Conservation (phyloP, 2,888 invertebrate species). For the Gryllus longicercus region DNA sequence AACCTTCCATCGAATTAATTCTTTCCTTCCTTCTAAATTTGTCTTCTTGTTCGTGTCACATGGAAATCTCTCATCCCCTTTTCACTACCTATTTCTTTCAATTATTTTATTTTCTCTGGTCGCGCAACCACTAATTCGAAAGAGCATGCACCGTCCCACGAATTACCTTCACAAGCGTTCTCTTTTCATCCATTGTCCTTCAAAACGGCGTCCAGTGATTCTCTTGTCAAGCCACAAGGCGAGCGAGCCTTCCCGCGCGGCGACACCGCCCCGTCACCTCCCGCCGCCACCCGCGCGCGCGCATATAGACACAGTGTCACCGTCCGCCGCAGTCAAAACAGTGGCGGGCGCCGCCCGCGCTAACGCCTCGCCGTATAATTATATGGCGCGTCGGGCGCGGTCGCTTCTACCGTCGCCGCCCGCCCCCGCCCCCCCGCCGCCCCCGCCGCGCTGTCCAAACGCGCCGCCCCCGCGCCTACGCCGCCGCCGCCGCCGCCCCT, state of each 20-base stretch:
- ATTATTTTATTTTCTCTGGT: too few relatives aligned
- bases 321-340: not conserved
- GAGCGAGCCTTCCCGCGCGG: not conserved
- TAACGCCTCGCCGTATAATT: not conserved
- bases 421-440: not conserved
- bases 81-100: too few relatives aligned
- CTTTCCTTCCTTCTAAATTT: too few relatives aligned
- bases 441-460: not conserved
- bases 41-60: too few relatives aligned
- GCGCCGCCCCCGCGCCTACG: not conserved
- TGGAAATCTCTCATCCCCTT: too few relatives aligned
- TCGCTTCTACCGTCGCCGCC: not conserved
- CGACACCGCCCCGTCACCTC: not conserved
- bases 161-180: too few relatives aligned
- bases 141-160: too few relatives aligned
- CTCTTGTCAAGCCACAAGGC: not conserved
- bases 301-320: not conserved
- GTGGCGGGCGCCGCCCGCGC: not conserved
- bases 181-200: too few relatives aligned
- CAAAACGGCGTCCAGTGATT: too few relatives aligned
- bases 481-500: too few relatives aligned
- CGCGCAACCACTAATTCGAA: too few relatives aligned
- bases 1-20: too few relatives aligned
- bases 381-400: not conserved
- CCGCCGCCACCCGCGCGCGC: not conserved